Percentiles rank a stretch among this genome's conserved stretches.
Conservation (phyloP, 2,888 invertebrate species). For the Empis stercorea region DNA sequence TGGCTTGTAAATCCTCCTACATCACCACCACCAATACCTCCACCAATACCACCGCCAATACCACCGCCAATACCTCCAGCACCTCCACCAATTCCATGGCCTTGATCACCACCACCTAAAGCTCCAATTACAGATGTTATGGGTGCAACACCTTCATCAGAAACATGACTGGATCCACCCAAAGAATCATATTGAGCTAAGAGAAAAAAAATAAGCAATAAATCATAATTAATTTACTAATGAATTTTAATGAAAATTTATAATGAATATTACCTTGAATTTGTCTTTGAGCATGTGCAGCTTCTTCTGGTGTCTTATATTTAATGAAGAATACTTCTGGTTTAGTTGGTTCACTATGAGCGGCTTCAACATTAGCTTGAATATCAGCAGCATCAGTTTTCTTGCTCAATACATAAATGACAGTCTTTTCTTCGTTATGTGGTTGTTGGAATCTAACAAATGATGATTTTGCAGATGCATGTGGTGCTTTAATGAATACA, state of each 20-base stretch:
- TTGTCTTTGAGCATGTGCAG: conserved; percentile 31
- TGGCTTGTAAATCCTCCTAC: no score
- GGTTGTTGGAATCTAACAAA: conserved; percentile 30
- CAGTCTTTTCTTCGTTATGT: conserved; percentile 34
- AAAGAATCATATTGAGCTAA: conserved; percentile 31
- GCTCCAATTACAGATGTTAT: conserved; percentile 33
- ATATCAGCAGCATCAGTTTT: conserved; percentile 29
- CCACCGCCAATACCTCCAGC: neutral
- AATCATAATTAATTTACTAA: no score
- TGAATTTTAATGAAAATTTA: neutral
- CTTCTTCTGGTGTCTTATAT: conserved; percentile 35
- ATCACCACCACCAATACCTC: neutral
- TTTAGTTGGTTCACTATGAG: conserved; percentile 27
- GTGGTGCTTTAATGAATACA: conserved; percentile 34
- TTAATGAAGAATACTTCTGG: conserved; percentile 38
- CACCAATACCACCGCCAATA: neutral
- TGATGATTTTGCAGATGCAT: conserved; percentile 25
- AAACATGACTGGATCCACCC: conserved; percentile 31
- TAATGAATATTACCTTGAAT: conserved; percentile 25
- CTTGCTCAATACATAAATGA: conserved; percentile 35
- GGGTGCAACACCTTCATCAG: conserved; percentile 32
- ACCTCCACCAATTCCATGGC: neutral
- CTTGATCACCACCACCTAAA: conserved; percentile 13
- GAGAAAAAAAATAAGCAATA: conserved; percentile 3
- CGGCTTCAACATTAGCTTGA: conserved; percentile 29